Evolutionary conservation across 2,797 vertebrate genomes (phyloP).

Genomic region (Lepus oiostolus): DNA sequence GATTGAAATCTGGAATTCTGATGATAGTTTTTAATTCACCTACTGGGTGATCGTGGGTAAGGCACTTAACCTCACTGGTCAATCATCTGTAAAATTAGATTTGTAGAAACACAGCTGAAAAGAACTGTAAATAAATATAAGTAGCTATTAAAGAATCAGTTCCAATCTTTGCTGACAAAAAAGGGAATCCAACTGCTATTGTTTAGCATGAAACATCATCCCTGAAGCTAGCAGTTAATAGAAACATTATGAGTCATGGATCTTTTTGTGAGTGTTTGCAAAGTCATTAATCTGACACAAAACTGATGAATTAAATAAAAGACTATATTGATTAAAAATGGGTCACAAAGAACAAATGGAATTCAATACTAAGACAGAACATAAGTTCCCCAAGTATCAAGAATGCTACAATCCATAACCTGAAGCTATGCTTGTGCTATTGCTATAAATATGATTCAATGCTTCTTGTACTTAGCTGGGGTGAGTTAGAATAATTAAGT

Average conservation of each 20-base stretch:
- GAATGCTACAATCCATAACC: not conserved
- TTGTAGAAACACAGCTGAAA: not conserved
- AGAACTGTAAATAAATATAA: constrained; percentile 40
- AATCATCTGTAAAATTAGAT: not conserved
- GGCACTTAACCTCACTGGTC: not conserved
- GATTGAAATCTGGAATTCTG: constrained; percentile 23
- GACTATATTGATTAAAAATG: constrained; percentile 27
- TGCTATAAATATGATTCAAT: not conserved
- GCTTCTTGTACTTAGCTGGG: not conserved
- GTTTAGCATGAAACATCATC: not conserved
- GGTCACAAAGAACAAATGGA: constrained; percentile 2
- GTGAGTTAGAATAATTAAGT: not conserved
- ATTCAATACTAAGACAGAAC: constrained; percentile 26
- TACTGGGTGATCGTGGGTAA: not conserved
- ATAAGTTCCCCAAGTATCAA: not conserved
- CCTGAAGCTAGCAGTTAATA: constrained; percentile 3
- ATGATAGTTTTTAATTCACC: constrained; percentile 28
- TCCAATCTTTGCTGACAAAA: constrained; percentile 18
- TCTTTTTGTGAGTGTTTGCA: not conserved
- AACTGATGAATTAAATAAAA: constrained; percentile 36
- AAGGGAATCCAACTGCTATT: constrained; percentile 15
- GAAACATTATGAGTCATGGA: not conserved
- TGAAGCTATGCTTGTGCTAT: not conserved
- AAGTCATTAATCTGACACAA: constrained; percentile 42
- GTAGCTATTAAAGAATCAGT: constrained; percentile 22